Evolutionary conservation across 1,140 invertebrate genomes (phyloP), one percentile per base, ranked within the genome.

Genomic region (Nilaparvata lugens): DNA sequence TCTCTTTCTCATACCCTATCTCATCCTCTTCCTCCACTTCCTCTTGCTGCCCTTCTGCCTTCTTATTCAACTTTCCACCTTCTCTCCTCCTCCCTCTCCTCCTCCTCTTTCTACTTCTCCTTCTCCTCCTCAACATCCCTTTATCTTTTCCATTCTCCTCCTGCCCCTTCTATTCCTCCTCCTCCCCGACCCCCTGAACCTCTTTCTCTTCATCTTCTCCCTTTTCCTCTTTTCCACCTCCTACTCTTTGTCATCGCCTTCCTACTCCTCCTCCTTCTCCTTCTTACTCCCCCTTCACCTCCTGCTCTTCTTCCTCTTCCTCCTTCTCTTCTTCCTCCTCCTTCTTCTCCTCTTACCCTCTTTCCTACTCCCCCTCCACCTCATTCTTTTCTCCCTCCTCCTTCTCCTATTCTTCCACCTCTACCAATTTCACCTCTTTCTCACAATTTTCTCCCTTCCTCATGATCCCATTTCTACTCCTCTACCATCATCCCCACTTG

Each of bases 331-430:
- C 23, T n/a, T 51, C 11, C 23, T 24, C 23, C 2, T 51, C 42
- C 55, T 21, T 5, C 21, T 42, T 48, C 35, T 62, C 55, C 43
- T 55, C 48, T 24, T 57, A n/a, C n/a, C n/a, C n/a, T n/a, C n/a
- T n/a, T n/a, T n/a, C 60, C 48, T 23, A 45, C 54, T 61, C 54
- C 58, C 51, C 43, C 60, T 62, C 35, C n/a, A n/a, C n/a, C n/a
- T n/a, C n/a, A n/a, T n/a, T n/a, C n/a, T n/a, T n/a, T n/a, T n/a
- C n/a, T n/a, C n/a, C n/a, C n/a, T n/a, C n/a, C 52, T 31, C 56
- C 55, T 57, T 25, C 58, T 43, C 43, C 55, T 62, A 31, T 55
- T 24, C 42, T 51, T 60, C 28, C 28, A 4, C 28, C 28, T 28
- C 28, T 9, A 4, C 28, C 28, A 4, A 3, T 9, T 28, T 9